A percentile compares a stretch with the other conserved stretches of the same genome.
These are phyloP conservation scores for Chaetophractus vellerosus DNA, from an alignment of 2,797 vertebrate genomes.

Conservation along the genomic window DNA sequence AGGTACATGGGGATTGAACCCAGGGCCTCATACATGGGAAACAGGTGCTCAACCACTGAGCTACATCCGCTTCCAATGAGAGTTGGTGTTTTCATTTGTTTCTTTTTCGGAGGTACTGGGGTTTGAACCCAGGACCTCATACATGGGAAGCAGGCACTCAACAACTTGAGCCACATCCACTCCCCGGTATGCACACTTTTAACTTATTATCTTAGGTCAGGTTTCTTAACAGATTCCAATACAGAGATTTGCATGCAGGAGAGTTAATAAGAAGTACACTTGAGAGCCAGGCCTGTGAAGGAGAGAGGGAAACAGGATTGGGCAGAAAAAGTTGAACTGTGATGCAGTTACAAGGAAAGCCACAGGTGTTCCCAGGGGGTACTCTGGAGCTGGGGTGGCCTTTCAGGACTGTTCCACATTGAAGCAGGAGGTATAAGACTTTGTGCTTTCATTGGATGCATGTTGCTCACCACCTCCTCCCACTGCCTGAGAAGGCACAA, in stretches of 20 bases:
- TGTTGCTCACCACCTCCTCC: neutral
- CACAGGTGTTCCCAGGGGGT: neutral
- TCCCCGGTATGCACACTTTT: constrained; percentile 10
- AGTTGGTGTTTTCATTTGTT: no score
- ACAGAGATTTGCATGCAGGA: constrained; percentile 17
- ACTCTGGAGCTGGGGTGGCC: neutral
- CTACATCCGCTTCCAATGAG: no score
- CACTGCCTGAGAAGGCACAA: neutral
- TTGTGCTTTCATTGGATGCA: neutral
- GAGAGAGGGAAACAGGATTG: constrained; percentile 12
- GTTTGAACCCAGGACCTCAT: no score
- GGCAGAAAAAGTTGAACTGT: neutral
- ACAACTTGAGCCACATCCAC: no score
- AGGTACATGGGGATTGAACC: no score
- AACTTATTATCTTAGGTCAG: neutral
- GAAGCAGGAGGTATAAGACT: constrained; percentile 1
- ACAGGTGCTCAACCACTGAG: no score
- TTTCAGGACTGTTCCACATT: constrained; percentile 50
- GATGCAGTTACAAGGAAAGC: neutral
- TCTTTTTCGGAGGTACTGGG: no score
- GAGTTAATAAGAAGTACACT: neutral
- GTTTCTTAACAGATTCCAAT: constrained; percentile 54
- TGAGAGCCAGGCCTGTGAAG: neutral
- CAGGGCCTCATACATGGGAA: no score
- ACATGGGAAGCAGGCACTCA: no score